phyloP scores from a whole-genome alignment of 2,888 invertebrate genomes.

The Melikaiella ostensackeni region DNA sequence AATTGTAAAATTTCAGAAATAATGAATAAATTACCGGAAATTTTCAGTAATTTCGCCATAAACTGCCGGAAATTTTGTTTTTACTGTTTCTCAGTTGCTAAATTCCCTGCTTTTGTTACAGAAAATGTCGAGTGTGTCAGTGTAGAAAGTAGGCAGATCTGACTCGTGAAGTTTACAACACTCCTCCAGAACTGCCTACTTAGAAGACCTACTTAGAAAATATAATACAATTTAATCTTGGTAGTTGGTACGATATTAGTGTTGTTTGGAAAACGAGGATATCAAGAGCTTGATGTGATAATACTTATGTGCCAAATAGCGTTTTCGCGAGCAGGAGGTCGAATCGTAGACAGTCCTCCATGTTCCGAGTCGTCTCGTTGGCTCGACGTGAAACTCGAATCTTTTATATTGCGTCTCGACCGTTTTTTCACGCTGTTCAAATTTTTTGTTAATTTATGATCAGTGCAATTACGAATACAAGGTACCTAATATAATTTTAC shows the following conservation, averaged over 20 bases:
- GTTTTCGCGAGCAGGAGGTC: conserved; percentile 66
- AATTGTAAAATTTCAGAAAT: too few species aligned
- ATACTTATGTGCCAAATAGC: conserved; percentile 77
- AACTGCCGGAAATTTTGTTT: too few species aligned
- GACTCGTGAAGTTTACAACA: too few species aligned
- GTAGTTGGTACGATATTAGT: conserved; percentile 39
- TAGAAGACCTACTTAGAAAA: too few species aligned
- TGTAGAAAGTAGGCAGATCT: too few species aligned
- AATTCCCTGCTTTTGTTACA: too few species aligned
- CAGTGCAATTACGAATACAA: conserved; percentile 76
- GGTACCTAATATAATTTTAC: conserved; percentile 77
- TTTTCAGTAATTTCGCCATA: too few species aligned
- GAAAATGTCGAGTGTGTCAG: too few species aligned
- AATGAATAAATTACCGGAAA: too few species aligned
- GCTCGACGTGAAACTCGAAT: conserved; percentile 61
- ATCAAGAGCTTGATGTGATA: conserved; percentile 74
- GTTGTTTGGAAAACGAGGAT: conserved; percentile 53
- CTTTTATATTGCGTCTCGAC: conserved; percentile 36
- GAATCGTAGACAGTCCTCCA: conserved; percentile 56
- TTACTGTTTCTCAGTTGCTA: too few species aligned
- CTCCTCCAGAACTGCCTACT: too few species aligned
- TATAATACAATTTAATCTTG: too few species aligned
- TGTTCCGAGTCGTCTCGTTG: conserved; percentile 67
- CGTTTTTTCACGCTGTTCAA: conserved; percentile 30
- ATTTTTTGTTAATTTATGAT: conserved; percentile 70